Evolutionary conservation across 2,113 vertebrate species (phyloP), one percentile per base, ranked within the genome.

Genomic region (Brachyhypopomus gauderio): DNA sequence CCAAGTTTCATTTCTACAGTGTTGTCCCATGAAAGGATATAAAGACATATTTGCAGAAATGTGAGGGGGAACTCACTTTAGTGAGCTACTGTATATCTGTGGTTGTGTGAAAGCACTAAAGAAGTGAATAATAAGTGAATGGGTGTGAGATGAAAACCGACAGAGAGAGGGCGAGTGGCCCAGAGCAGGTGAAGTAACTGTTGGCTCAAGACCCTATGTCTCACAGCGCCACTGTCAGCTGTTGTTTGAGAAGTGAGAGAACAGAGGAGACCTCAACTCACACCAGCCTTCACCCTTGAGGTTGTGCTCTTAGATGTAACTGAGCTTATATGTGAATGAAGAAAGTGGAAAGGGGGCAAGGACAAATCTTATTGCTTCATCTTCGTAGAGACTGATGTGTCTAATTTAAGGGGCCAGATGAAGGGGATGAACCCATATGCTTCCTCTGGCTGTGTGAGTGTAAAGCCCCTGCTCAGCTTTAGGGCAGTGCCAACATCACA

Each of bases 211-310:
- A 73, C 56, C 59, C 72, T 23, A 22, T 48, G 81, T 78, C 64
- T 45, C 58, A 36, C 83, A 34, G 77, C 34, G n/a, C 82, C 23
- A 58, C 38, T 66, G 69, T 86, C 88, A 87, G 86, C 86, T 87
- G 87, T 76, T 88, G 76, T 72, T 87, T 74, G 87, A 73, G n/a
- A 80, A 82, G 85, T 72, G 80, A 80, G 85, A 87, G 85, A 90
- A 91, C 88, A 69, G 87, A 83, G 86, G 86, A 80, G 85, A 90
- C 89, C 87, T 80, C 90, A 91, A 86, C 85, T 89, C 55, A 7
- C 48, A 69, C 78, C 73, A 79, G 80, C 83, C 77, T 64, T 74
- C 84, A 85, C 77, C 75, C 81, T 66, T 73, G 77, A 69, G 22
- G 66, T 81, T 85, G 79, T 84, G 77, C 85, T 84, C 86, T 85